Percentiles rank a stretch among this genome's conserved stretches.
phyloP scores from a whole-genome alignment of 1,140 invertebrate genomes.

The Cydia amplana region DNA sequence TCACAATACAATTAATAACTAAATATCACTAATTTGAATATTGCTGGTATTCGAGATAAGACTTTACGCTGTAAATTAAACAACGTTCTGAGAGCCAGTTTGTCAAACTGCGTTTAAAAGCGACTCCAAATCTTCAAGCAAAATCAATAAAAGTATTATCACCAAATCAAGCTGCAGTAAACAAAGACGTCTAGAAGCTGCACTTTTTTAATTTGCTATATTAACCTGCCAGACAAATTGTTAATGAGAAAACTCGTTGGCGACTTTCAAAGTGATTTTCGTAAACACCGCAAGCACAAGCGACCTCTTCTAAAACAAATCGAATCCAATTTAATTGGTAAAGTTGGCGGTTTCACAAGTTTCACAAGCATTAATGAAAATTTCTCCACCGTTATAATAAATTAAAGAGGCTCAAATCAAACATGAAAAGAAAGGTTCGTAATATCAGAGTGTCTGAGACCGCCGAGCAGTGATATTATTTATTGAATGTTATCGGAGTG shows the following conservation, averaged over 20 bases:
- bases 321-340: conserved; percentile 64
- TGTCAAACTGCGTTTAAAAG: too few relatives aligned
- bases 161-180: not conserved
- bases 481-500: conserved; percentile 14
- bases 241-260: conserved; percentile 35
- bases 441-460: conserved; percentile 36
- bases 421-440: conserved; percentile 39
- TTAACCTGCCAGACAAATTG: conserved; percentile 43
- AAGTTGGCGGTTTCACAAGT: conserved; percentile 60
- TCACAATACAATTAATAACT: too few relatives aligned
- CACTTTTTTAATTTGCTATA: conserved; percentile 47
- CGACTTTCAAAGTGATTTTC: conserved; percentile 43
- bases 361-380: conserved; percentile 59
- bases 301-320: conserved; percentile 56
- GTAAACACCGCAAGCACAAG: conserved; percentile 43
- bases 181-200: not conserved
- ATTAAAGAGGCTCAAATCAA: conserved; percentile 56
- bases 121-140: not conserved
- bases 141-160: not conserved
- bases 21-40: too few relatives aligned
- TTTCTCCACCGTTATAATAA: conserved; percentile 49
- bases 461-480: not conserved
- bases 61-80: too few relatives aligned
- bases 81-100: too few relatives aligned
- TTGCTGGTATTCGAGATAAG: too few relatives aligned